Evolutionary conservation across 2,113 vertebrate genomes (phyloP), one percentile per base, ranked within the genome.

Genomic region (Coptodon bakossiorum): DNA sequence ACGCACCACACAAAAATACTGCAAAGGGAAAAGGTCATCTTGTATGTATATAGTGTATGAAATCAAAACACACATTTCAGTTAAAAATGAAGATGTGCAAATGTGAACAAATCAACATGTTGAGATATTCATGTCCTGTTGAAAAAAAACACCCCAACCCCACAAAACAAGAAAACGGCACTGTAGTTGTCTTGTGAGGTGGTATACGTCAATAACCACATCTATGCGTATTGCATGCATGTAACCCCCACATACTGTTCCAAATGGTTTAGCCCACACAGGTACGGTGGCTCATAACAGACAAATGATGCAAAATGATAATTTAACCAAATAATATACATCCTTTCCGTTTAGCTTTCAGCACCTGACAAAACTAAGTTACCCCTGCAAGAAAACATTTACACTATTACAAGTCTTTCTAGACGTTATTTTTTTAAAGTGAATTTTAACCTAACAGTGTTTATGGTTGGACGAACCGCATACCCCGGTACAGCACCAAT

Each of bases 1-100:
- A 22, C 22, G 22, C 22, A 22, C 22, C 22, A 22, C 22, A 22
- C 22, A 22, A 22, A 22, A 31, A 59, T 17, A 59, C 56, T 59
- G 3, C 56, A 59, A 31, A 59, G 0, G 3, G 56, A 59, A 59
- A 59, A 59, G 56, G 4, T 29, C 0, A 4, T 59, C 0, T 59
- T 59, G 24, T 59, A 59, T 9, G 56, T 59, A 9, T 59, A 59
- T 9, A 59, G 56, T 59, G 56, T 31, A 59, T 59, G 14, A 31
- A 31, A 14, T 59, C 56, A 29, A 59, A 59, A 59, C 56, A 59
- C 56, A 59, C 24, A 59, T 29, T 57, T 59, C 13, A 59, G 56
- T 31, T 59, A 59, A 59, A 57, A 59, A 59, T 59, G 27, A 59
- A 59, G 14, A 31, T 31, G 56, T 59, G 56, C 27, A 59, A 31